Evolutionary conservation across 2,113 vertebrate species (phyloP).

Genomic region (Rhinichthys klamathensis): DNA sequence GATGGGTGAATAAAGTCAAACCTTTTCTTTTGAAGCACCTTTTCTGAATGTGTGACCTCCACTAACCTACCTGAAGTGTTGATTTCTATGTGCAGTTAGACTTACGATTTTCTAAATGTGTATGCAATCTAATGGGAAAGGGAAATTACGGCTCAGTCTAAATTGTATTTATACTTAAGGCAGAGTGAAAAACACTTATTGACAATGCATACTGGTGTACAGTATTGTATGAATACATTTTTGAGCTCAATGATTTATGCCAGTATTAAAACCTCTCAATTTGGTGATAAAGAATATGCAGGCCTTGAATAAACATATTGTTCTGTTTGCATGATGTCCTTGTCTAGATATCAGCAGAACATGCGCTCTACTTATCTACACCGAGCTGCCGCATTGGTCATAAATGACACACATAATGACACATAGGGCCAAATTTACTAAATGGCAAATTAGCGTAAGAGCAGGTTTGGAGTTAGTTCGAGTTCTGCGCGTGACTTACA

Average conservation of each 20-base stretch:
- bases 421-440: no score
- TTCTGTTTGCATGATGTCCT: no score
- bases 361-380: no score
- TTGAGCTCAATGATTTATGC: background rate
- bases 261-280: background rate
- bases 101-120: background rate
- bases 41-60: background rate
- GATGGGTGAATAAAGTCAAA: conserved; percentile 10
- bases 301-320: no score
- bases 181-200: background rate
- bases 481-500: no score
- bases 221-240: background rate
- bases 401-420: no score
- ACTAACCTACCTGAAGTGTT: background rate
- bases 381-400: no score
- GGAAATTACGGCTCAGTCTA: background rate
- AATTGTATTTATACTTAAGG: background rate
- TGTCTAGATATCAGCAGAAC: no score
- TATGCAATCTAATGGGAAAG: background rate
- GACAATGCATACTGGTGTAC: background rate
- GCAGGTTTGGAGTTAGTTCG: no score
- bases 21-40: background rate
- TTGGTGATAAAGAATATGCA: background rate
- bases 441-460: no score
- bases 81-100: background rate